These are phyloP conservation scores for Halichoeres trimaculatus DNA, from an alignment of 2,113 vertebrate species.

Conservation along the genomic window DNA sequence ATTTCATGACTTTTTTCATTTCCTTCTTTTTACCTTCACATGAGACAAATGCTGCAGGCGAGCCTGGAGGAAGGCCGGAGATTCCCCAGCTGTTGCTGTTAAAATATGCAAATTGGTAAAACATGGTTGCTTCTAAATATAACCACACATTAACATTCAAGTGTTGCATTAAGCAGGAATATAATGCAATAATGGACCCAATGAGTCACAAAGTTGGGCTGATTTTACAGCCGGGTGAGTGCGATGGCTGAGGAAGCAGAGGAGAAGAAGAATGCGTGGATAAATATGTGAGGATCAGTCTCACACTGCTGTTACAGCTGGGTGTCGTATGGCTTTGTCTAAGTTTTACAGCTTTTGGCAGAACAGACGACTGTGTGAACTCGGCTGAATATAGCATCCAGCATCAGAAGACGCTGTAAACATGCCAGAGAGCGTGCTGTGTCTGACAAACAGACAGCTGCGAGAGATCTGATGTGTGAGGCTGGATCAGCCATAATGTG, in stretches of 20 bases:
- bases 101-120: constrained; percentile 70
- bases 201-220: constrained; percentile 42
- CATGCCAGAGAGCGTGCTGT: neutral
- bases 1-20: constrained; percentile 12
- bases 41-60: constrained; percentile 57
- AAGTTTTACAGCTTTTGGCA: constrained; percentile 29
- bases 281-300: constrained; percentile 21
- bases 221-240: constrained; percentile 18
- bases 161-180: constrained; percentile 59
- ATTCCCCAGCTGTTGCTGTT: constrained; percentile 70
- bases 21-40: constrained; percentile 41
- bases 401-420: neutral
- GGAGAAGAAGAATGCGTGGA: neutral
- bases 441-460: neutral
- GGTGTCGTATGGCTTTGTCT: constrained; percentile 20
- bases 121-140: constrained; percentile 69
- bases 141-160: constrained; percentile 61
- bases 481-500: no score
- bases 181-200: constrained; percentile 49
- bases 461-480: neutral
- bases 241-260: constrained; percentile 4
- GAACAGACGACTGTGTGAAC: neutral
- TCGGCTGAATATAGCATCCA: constrained; percentile 27
- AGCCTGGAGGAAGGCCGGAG: constrained; percentile 53
- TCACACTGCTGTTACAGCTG: neutral